Evolutionary conservation across 2,888 invertebrate species (phyloP).

Genomic region (Sialis lutaria): DNA sequence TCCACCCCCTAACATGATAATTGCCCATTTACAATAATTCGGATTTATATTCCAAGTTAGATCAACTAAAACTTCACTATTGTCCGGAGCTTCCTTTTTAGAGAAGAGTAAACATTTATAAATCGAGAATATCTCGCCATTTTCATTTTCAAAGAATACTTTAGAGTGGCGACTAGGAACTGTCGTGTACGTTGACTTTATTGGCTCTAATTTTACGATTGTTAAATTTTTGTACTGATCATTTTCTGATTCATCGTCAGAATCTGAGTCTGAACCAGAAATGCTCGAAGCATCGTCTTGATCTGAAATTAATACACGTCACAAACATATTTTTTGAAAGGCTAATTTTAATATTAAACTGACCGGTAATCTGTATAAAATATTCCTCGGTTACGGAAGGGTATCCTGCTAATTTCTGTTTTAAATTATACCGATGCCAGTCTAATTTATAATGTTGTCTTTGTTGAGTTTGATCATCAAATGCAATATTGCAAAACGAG

Average conservation of each 20-base stretch:
- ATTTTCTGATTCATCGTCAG: conserved; percentile 22
- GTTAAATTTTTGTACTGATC: conserved; percentile 17
- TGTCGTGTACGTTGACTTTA: not conserved
- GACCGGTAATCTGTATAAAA: conserved; percentile 32
- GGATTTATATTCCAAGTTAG: conserved; percentile 16
- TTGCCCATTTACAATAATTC: conserved; percentile 42
- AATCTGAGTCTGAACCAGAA: conserved; percentile 40
- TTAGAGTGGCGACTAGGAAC: conserved; percentile 44
- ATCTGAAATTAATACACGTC: not conserved
- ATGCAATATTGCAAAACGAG: conserved; percentile 33
- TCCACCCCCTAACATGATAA: conserved; percentile 73
- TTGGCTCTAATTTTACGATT: conserved; percentile 6
- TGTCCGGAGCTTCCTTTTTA: conserved; percentile 33
- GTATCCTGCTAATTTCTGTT: conserved; percentile 44
- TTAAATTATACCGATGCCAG: conserved; percentile 73
- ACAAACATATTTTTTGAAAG: not conserved
- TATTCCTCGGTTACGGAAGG: conserved; percentile 34
- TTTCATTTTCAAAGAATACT: conserved; percentile 50
- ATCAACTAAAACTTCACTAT: conserved; percentile 19
- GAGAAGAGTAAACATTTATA: conserved; percentile 55
- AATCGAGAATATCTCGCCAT: conserved; percentile 52
- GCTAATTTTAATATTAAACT: conserved; percentile 11
- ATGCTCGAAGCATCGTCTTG: conserved; percentile 45
- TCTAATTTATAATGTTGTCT: conserved; percentile 64
- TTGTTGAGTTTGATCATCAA: conserved; percentile 41